Base-by-base conservation (phyloP, 2,113 vertebrate species). In the Stictonetta naevosa region DNA sequence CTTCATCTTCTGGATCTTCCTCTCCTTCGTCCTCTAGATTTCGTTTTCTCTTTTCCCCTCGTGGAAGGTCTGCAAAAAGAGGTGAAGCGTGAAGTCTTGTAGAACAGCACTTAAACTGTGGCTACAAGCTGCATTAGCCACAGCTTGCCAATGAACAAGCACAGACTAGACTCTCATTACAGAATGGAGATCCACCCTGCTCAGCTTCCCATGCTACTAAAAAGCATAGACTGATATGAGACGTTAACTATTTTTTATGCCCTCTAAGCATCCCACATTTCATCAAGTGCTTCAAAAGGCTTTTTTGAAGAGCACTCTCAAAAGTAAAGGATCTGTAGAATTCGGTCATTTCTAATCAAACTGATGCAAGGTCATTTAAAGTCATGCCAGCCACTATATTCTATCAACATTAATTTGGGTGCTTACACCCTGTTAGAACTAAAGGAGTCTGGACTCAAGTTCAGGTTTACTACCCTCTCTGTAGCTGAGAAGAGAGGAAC, bases 1-100 rank as follows among this genome's bases (percentile, higher is more conserved):
- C 85, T 16, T 95, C 97, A 0, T 97, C 97, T 33, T 97, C 94
- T 28, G 95, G 83, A 22, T 93, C 95, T 34, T 97, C 95, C 21
- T 93, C 93, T 64, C 96, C 95, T 52, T 97, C 96, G 52, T 95
- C 96, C 68, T 97, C 85, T 31, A 88, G 28, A 63, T 91, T 96
- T 95, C 90, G 83, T 97, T 96, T 97, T 86, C 94, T 92, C 80
- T 96, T 96, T 74, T 95, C 66, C 38, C 96, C 92, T 38, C 91
- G 94, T 0, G 55, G 92, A 34, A 95, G 91, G 17, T 97, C 97
- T 97, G 94, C 36, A 91, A 86, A 94, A 40, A 95, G 80, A 95
- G 85, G 75, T 16, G 13, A 71, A 87, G 75, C 34, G 36, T 72
- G 84, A 91, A 69, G 88, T 26, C 82, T 62, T 12, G 80, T 3